Evolutionary conservation across 1,140 invertebrate species (phyloP).

Genomic region (Atopsyche davidsoni): DNA sequence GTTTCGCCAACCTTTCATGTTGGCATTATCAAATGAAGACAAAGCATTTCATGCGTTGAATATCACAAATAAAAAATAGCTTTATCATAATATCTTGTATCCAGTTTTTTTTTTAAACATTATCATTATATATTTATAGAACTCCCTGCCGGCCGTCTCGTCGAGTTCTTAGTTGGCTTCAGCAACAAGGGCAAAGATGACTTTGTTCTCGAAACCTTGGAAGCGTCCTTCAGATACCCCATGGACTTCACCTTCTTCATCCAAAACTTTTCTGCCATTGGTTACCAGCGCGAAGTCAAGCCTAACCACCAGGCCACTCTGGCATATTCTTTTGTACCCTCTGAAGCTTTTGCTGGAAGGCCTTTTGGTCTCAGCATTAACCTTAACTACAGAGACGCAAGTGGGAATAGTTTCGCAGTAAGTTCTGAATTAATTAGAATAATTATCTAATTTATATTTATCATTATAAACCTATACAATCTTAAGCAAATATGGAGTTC

Average conservation of each 20-base stretch:
- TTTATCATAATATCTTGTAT: slow-evolving; percentile 4
- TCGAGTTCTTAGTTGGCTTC: slow-evolving; percentile 95
- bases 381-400: slow-evolving; percentile 83
- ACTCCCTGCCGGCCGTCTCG: slow-evolving; percentile 83
- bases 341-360: slow-evolving; percentile 89
- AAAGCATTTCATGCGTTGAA: too few relatives aligned
- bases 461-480: neutral
- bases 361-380: slow-evolving; percentile 95
- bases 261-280: slow-evolving; percentile 92
- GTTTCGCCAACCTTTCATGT: too few relatives aligned
- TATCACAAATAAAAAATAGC: slow-evolving; percentile 7
- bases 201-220: slow-evolving; percentile 87
- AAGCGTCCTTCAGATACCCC: slow-evolving; percentile 96
- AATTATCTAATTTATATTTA: neutral
- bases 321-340: slow-evolving; percentile 90
- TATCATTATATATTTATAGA: slow-evolving; percentile 56
- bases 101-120: slow-evolving; percentile 29
- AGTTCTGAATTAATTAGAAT: too few relatives aligned
- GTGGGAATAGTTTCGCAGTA: slow-evolving; percentile 57
- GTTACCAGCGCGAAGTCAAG: slow-evolving; percentile 85
- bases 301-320: slow-evolving; percentile 91
- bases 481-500: too few relatives aligned
- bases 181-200: slow-evolving; percentile 88
- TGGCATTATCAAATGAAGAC: too few relatives aligned
- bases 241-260: slow-evolving; percentile 98